A percentile compares a stretch with the other conserved stretches of the same genome.
Evolutionary conservation across 2,113 vertebrate species (phyloP).

Genomic region (Dicaeum eximium): DNA sequence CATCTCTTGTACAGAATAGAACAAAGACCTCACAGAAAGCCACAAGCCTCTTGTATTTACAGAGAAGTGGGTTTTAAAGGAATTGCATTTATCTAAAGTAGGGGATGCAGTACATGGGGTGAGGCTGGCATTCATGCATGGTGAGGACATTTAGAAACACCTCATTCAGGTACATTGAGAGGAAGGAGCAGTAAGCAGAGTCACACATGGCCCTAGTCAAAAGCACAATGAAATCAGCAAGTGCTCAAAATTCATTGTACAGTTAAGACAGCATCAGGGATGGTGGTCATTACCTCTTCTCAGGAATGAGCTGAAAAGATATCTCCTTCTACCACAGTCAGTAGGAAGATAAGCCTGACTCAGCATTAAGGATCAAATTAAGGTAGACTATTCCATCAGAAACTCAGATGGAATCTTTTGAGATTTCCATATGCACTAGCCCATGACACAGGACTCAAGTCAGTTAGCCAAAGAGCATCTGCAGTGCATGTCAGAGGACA

Average conservation of each 20-base stretch:
- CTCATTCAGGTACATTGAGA: background rate
- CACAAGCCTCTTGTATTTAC: background rate
- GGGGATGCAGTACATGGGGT: accelerated
- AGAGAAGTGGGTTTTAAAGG: background rate
- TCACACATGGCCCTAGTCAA: background rate
- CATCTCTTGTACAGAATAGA: background rate
- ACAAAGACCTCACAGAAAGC: background rate
- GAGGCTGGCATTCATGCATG: background rate
- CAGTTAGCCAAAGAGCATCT: background rate
- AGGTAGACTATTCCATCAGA: background rate
- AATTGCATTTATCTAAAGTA: background rate
- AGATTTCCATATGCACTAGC: background rate
- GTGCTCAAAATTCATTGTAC: background rate
- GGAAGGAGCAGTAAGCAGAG: background rate
- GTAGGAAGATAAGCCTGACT: background rate
- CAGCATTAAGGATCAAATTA: background rate
- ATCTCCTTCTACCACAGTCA: background rate
- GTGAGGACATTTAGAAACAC: background rate
- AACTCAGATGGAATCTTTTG: background rate
- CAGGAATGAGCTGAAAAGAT: background rate
- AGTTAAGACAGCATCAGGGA: background rate
- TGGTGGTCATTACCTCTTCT: background rate
- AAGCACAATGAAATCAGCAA: background rate
- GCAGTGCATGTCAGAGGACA: background rate
- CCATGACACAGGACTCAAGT: background rate